Percentiles rank a stretch among this genome's conserved stretches.
phyloP scores from a whole-genome alignment of 2,113 vertebrate genomes.

The Trinectes maculatus region DNA sequence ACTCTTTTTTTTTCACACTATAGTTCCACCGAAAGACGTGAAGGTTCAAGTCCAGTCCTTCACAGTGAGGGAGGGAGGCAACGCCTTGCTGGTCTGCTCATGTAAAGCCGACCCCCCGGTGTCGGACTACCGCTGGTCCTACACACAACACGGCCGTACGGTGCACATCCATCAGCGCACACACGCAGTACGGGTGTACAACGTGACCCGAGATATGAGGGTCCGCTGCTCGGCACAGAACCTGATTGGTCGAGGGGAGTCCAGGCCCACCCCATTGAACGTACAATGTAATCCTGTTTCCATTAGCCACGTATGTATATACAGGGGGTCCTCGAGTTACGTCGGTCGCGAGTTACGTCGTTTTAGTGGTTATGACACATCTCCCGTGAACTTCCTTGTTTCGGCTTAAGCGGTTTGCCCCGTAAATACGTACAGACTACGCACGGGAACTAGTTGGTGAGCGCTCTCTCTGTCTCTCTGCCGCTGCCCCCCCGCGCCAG shows the following conservation, averaged over 20 bases:
- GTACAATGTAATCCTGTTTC: constrained; percentile 75
- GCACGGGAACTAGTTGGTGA: too few species aligned
- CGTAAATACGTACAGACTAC: too few species aligned
- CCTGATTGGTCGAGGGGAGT: constrained; percentile 75
- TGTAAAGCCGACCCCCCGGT: constrained; percentile 83
- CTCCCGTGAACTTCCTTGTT: too few species aligned
- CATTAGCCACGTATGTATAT: too few species aligned
- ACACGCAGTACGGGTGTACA: constrained; percentile 68
- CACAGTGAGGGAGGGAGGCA: constrained; percentile 75
- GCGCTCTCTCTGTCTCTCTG: too few species aligned
- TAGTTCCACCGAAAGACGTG: constrained; percentile 82
- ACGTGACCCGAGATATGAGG: constrained; percentile 75
- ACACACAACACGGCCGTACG: constrained; percentile 55
- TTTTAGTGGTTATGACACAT: too few species aligned
- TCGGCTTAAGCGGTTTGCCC: too few species aligned
- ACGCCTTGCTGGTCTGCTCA: constrained; percentile 74
- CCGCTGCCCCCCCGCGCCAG: too few species aligned
- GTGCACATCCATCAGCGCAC: constrained; percentile 57
- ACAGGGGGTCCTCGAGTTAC: too few species aligned
- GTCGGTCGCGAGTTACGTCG: too few species aligned
- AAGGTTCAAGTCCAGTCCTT: constrained; percentile 68
- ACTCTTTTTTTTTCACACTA: not conserved
- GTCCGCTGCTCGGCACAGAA: constrained; percentile 78
- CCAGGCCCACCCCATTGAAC: constrained; percentile 56
- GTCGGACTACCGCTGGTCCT: constrained; percentile 78